Base-by-base conservation (phyloP, 2,888 invertebrate genomes). In the Thymelicus lineola region DNA sequence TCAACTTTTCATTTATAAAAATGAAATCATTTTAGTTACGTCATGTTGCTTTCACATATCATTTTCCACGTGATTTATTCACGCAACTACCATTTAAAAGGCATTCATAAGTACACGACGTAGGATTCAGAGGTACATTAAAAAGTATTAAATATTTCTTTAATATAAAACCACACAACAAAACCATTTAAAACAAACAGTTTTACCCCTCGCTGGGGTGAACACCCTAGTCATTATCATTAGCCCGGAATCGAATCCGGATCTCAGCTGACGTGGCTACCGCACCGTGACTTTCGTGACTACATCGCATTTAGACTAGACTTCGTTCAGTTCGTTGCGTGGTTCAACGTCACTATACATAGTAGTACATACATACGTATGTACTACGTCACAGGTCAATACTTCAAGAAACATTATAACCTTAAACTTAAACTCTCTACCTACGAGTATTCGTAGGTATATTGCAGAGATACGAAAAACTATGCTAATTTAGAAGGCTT, bases 181-280 rank as follows among this genome's bases (percentile, higher is more conserved):
- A 64, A 64, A 50, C 50, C 36, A n/a, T 53, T 68, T 55, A 61
- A 62, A 50, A 68, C 67, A 61, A 60, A 55, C 61, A 45, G 53
- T 53, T 60, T 42, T 42, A 12, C 46, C 57, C 57, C 60, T 57
- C 67, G 45, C 17, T 28, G 74, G 76, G 75, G 76, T 78, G 74
- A 78, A 76, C 75, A 76, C 73, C 72, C 75, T 72, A 10, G 68
- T 35, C 67, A 70, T 71, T 75, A 79, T 78, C 77, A 76, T 78
- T 77, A 76, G 72, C 62, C 72, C 76, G 75, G 76, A 75, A 66
- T 76, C 74, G 75, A 79, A 79, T 78, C 79, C 78, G 71, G 71
- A 55, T 28, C 58, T 73, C 82, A 80, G 79, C 80, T 80, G 82
- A 77, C 77, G 78, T 71, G 53, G 17, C 72, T 10, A 65, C 69